These are phyloP conservation scores for Platyrinchus mystaceus DNA, from an alignment of 2,797 vertebrate genomes.

Conservation along the genomic window DNA sequence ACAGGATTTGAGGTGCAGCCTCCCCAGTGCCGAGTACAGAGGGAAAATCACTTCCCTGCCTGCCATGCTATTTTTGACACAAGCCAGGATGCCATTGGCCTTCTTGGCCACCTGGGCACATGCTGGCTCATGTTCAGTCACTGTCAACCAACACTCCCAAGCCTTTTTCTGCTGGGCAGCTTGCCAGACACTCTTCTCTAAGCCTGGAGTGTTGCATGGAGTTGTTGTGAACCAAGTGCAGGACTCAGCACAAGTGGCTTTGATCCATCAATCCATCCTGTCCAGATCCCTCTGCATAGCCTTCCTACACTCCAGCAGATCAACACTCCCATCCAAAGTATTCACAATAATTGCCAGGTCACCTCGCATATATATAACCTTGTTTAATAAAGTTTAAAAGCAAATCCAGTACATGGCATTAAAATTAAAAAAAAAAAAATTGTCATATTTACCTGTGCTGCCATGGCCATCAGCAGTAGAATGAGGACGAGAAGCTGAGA, in stretches of 20 bases:
- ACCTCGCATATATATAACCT: not conserved
- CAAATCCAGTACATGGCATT: not conserved
- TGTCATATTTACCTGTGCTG: slow-evolving; percentile 67
- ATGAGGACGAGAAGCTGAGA: slow-evolving; percentile 4
- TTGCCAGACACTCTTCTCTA: not conserved
- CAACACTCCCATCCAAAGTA: not conserved
- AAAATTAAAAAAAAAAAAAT: not conserved
- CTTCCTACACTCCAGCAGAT: not conserved
- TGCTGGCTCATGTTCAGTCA: not conserved
- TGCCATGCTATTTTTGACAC: not conserved
- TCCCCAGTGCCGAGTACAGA: not conserved
- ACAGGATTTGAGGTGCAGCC: fast-evolving
- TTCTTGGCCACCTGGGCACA: not conserved
- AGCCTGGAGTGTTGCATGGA: not conserved
- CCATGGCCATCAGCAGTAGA: not conserved
- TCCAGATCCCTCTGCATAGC: not conserved
- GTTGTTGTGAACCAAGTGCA: not conserved
- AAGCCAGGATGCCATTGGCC: not conserved
- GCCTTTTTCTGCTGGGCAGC: not conserved
- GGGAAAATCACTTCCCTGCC: not conserved
- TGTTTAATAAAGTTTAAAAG: not conserved
- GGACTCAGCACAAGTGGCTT: not conserved
- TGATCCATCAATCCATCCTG: fast-evolving
- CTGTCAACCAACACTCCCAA: not conserved
- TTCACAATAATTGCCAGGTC: not conserved